Percentiles rank a stretch among this genome's conserved stretches.
Evolutionary conservation across 2,113 vertebrate genomes (phyloP).

Genomic region (Aviceda subcristata): DNA sequence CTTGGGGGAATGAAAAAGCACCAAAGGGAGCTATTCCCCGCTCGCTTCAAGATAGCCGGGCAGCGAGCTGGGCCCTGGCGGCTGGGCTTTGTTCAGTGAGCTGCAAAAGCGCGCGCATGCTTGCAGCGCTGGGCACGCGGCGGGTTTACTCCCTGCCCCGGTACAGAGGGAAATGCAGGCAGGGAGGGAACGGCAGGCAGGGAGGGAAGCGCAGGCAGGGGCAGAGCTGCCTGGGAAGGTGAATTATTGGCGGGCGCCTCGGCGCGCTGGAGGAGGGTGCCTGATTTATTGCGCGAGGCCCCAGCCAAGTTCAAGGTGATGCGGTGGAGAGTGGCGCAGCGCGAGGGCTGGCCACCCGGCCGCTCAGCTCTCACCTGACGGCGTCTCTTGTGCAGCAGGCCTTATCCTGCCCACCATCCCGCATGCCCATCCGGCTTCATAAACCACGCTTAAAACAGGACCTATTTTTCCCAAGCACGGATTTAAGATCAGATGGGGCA

Average conservation of each 20-base stretch:
- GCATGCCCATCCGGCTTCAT: neutral
- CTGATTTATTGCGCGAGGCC: neutral
- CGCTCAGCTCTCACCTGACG: neutral
- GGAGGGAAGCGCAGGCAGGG: neutral
- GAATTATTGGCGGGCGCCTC: neutral
- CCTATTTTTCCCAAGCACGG: conserved; percentile 6
- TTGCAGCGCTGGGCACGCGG: neutral
- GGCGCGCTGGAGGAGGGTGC: neutral
- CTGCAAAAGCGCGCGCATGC: neutral
- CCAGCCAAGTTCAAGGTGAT: conserved; percentile 19
- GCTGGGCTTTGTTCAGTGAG: neutral
- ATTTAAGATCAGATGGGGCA: conserved; percentile 2
- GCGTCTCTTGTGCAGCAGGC: neutral
- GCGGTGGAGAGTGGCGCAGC: neutral
- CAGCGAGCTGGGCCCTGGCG: neutral
- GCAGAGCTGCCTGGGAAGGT: neutral
- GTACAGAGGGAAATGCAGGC: neutral
- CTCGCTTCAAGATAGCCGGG: neutral
- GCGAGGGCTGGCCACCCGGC: fast-evolving
- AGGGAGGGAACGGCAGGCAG: neutral
- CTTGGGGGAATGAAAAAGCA: neutral
- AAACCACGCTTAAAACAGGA: neutral
- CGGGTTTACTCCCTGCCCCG: neutral
- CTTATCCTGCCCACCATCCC: neutral
- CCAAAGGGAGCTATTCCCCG: neutral